These are phyloP conservation scores for Cydia amplana DNA, from an alignment of 1,140 invertebrate genomes.

Conservation along the genomic window DNA sequence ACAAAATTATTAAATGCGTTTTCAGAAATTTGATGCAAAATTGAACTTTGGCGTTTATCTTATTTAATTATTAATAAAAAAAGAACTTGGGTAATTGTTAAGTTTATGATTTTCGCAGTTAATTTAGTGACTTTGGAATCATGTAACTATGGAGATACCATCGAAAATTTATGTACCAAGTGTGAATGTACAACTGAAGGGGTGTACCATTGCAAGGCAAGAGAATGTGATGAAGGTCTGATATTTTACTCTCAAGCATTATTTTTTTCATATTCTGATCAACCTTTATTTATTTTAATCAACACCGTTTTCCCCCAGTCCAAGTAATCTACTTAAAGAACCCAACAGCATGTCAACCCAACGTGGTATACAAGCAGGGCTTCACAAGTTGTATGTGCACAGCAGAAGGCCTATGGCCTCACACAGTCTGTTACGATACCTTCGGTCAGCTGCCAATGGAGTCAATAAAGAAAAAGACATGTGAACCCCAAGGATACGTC, in stretches of 20 bases:
- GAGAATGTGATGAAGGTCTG: conserved; percentile 10
- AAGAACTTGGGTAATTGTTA: background rate
- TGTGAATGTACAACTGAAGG: conserved; percentile 38
- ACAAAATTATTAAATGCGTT: no score
- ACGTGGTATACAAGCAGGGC: conserved; percentile 45
- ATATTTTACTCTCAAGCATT: no score
- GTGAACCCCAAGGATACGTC: conserved; percentile 49
- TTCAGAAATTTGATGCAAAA: no score
- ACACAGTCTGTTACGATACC: conserved; percentile 41
- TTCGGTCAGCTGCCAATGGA: conserved; percentile 33
- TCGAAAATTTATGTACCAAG: conserved; percentile 39
- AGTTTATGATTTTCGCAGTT: background rate
- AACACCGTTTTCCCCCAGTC: background rate
- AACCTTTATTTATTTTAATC: background rate
- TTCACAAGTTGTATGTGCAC: conserved; percentile 50
- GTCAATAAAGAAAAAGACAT: conserved; percentile 33
- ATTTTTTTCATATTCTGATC: background rate
- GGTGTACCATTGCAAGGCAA: conserved; percentile 38
- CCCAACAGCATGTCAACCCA: conserved; percentile 41
- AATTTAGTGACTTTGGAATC: conserved; percentile 6
- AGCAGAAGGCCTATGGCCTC: conserved; percentile 52
- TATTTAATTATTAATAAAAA: background rate
- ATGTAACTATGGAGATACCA: conserved; percentile 37
- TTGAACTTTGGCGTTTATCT: no score
- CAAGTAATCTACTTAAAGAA: background rate